phyloP scores from a whole-genome alignment of 1,140 invertebrate genomes.

The Neodiprion pinetum region DNA sequence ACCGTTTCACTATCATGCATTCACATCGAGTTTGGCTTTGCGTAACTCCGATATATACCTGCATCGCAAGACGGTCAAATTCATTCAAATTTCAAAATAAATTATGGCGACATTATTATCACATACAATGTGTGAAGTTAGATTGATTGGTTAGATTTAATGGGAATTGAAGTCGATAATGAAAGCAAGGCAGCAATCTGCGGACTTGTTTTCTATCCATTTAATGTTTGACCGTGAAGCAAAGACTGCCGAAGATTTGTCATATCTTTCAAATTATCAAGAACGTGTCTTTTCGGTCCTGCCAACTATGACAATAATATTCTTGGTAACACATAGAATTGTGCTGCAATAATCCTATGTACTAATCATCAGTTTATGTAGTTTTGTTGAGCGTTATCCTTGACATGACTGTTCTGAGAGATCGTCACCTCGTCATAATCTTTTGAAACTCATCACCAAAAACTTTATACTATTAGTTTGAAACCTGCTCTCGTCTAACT shows the following conservation, averaged over 20 bases:
- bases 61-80: background rate
- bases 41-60: background rate
- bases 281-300: background rate
- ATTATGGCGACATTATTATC: background rate
- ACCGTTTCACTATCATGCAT: background rate
- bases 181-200: background rate
- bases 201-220: background rate
- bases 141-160: background rate
- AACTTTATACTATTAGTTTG: too few species aligned
- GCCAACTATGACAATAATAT: conserved; percentile 1
- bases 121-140: background rate
- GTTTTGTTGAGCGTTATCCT: too few species aligned
- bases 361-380: too few species aligned
- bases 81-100: background rate
- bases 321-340: background rate
- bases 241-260: background rate
- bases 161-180: background rate
- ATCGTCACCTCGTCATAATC: too few species aligned
- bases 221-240: background rate
- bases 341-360: too few species aligned
- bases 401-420: too few species aligned
- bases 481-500: too few species aligned
- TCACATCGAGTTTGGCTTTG: background rate
- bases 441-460: too few species aligned
- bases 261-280: background rate